Percentiles rank a stretch among this genome's conserved stretches.
These are phyloP conservation scores for Holothuria scabra DNA, from an alignment of 53 echinoderm and acorn worm genomes.

Conservation along the genomic window DNA sequence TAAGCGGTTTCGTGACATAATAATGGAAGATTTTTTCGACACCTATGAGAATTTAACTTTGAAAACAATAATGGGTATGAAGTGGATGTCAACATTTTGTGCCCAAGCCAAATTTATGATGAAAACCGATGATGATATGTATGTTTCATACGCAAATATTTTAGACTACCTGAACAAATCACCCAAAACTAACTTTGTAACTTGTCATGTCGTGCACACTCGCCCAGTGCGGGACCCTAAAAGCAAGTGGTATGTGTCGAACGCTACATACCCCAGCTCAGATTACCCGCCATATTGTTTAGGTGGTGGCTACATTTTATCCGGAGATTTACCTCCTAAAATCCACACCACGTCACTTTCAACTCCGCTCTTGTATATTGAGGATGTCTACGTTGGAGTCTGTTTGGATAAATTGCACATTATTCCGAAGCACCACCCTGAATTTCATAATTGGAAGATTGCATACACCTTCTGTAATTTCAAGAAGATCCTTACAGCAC, in stretches of 20 bases:
- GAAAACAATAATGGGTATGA: constrained; percentile 95
- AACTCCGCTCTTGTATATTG: constrained; percentile 79
- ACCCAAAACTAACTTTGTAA: constrained; percentile 60
- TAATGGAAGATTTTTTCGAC: constrained; percentile 89
- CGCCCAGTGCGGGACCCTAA: constrained; percentile 88
- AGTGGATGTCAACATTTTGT: constrained; percentile 82
- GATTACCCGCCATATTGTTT: constrained; percentile 95
- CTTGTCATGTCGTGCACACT: constrained; percentile 80
- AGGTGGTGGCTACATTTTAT: constrained; percentile 93
- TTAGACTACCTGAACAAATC: constrained; percentile 59
- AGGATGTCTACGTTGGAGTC: constrained; percentile 85
- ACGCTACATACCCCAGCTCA: constrained; percentile 71
- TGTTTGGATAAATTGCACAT: constrained; percentile 77
- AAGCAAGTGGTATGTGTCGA: constrained; percentile 98
- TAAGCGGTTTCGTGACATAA: constrained; percentile 78
- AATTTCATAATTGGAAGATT: constrained; percentile 89
- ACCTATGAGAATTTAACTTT: constrained; percentile 93
- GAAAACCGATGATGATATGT: too few species aligned
- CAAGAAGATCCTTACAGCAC: constrained; percentile 82
- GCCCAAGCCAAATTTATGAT: constrained; percentile 67
- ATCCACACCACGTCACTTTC: constrained; percentile 71
- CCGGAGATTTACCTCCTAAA: constrained; percentile 68
- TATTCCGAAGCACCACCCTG: constrained; percentile 68
- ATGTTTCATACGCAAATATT: constrained; percentile 78
- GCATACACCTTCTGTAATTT: constrained; percentile 85